Evolutionary conservation across 2,888 invertebrate genomes (phyloP).

Genomic region (Ichneumoninae sp.): DNA sequence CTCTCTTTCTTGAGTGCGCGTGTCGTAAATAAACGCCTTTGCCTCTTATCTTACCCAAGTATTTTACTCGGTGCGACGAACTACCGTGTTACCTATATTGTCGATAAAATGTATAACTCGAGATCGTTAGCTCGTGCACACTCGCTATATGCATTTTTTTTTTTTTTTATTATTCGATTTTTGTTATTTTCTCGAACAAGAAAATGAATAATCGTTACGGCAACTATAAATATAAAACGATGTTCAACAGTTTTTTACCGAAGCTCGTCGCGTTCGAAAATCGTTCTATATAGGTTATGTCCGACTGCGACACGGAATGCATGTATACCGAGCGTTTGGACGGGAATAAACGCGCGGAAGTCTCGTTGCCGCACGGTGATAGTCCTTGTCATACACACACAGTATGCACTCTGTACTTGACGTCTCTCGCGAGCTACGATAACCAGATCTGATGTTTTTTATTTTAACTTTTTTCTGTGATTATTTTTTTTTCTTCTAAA

Average conservation of each 20-base stretch:
- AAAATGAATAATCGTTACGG: not conserved
- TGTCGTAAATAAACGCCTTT: conserved; percentile 46
- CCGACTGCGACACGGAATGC: not conserved
- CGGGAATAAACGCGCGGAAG: conserved; percentile 43
- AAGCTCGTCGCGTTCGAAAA: too few relatives aligned
- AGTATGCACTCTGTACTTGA: not conserved
- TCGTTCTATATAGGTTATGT: not conserved
- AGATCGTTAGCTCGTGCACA: not conserved
- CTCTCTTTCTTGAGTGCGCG: conserved; percentile 4
- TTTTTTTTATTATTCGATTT: conserved; percentile 8
- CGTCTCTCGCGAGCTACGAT: not conserved
- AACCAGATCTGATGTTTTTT: not conserved
- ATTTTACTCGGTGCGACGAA: conserved; percentile 35
- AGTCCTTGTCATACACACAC: not conserved
- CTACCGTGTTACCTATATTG: conserved; percentile 45
- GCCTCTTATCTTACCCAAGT: conserved; percentile 28
- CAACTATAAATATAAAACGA: not conserved
- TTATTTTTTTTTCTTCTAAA: too few relatives aligned
- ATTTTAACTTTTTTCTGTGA: too few relatives aligned
- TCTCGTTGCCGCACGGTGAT: conserved; percentile 47
- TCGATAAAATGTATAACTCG: conserved; percentile 44
- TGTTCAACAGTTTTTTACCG: too few relatives aligned
- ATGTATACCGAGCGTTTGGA: conserved; percentile 27
- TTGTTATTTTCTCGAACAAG: not conserved
- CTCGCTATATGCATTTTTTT: not conserved